Evolutionary conservation across 2,113 vertebrate species (phyloP), one percentile per base, ranked within the genome.

Genomic region (Hipposideros armiger): DNA sequence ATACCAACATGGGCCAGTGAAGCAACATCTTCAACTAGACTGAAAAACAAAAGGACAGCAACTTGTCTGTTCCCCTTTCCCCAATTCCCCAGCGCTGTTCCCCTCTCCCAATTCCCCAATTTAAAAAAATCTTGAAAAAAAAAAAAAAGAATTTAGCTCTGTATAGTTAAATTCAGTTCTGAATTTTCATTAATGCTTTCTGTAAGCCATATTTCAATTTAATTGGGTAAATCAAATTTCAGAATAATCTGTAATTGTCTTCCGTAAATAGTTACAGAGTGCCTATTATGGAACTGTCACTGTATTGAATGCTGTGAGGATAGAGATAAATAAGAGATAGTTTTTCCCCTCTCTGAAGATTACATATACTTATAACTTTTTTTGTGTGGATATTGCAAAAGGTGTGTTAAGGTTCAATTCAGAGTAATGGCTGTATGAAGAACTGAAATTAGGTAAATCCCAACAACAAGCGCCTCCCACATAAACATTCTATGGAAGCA

Each of bases 401-500:
- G 20, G 24, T 42, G 19, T 70, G 60, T 86, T 70, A 4, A 0
- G 2, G 11, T 93, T 28, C 36, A 70, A 9, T 56, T 90, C 11
- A 70, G 78, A 88, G 91, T 88, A 73, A 87, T 67, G 87, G 11
- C 52, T 77, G 0, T 60, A 28, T 36, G 30, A 24, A 60, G 50
- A 81, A 78, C 40, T 81, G 56, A 80, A 94, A 52, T 67, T 74
- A 54, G 64, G 50, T 80, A 92, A 67, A 88, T 84, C 47, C 78
- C 56, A 80, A n/a, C 64, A 72, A 73, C 11, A 50, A 28, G 56
- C 78, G 3, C 64, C n/a, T 96, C 47, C 58, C 26, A 91, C 30
- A 42, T 64, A 58, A 88, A 67, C 13, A 42, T 54, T 45, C 7
- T 50, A 10, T 54, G 54, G 58, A 91, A 69, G 54, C 45, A 47